phyloP scores from a whole-genome alignment of 2,888 invertebrate species.

The Amblyjoppa fuscipennis region DNA sequence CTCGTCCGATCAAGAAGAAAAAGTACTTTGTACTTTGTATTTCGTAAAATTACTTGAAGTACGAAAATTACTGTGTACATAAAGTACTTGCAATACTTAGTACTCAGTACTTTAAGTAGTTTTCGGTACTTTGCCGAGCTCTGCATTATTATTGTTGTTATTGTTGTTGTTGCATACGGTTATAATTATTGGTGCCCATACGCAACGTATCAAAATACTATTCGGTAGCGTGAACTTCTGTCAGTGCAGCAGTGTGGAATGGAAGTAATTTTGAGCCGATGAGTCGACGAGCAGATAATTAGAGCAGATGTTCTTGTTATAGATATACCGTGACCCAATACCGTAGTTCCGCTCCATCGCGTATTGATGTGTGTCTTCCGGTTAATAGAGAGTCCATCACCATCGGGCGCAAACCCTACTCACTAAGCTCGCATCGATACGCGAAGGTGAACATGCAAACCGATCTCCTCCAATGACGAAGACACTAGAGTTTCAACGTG shows the following conservation, averaged over 20 bases:
- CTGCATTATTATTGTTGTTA: too few relatives aligned
- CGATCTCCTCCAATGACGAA: constrained; percentile 6
- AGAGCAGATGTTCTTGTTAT: background rate
- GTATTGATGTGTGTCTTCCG: constrained; percentile 27
- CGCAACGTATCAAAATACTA: background rate
- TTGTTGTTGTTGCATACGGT: too few relatives aligned
- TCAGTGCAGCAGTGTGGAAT: background rate
- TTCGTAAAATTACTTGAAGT: too few relatives aligned
- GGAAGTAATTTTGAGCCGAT: background rate
- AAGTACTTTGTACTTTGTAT: too few relatives aligned
- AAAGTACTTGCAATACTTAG: too few relatives aligned
- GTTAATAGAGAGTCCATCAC: constrained; percentile 57
- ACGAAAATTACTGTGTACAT: too few relatives aligned
- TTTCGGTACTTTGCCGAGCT: too few relatives aligned
- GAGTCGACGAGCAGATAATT: constrained; percentile 1
- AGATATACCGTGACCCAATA: background rate
- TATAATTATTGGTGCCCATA: background rate
- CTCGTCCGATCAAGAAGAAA: too few relatives aligned
- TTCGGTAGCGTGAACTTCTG: background rate
- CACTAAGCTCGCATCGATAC: constrained; percentile 59
- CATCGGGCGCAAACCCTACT: constrained; percentile 72
- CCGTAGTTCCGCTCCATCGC: background rate
- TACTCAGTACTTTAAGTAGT: too few relatives aligned
- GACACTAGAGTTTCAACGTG: constrained; percentile 5
- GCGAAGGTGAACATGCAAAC: constrained; percentile 26